phyloP scores from a whole-genome alignment of 2,113 vertebrate species.

The Chionomys nivalis region DNA sequence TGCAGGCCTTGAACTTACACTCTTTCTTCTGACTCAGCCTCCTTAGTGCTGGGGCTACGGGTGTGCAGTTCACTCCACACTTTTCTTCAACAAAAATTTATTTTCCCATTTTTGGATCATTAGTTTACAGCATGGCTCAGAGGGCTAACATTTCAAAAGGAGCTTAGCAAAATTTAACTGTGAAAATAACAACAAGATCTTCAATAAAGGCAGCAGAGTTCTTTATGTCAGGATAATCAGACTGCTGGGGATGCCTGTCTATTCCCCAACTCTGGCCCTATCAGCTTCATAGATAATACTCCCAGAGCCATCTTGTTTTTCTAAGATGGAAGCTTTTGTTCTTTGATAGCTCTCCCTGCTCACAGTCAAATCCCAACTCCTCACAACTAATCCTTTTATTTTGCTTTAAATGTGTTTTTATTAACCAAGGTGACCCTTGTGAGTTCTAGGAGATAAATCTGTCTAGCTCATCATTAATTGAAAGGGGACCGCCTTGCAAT shows the following conservation, averaged over 20 bases:
- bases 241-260: background rate
- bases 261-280: background rate
- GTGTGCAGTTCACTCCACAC: background rate
- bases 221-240: conserved; percentile 55
- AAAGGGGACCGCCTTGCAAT: conserved; percentile 22
- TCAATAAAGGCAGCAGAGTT: conserved; percentile 7
- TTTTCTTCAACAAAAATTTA: conserved; percentile 11
- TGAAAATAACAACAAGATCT: conserved; percentile 23
- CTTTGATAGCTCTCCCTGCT: conserved; percentile 57
- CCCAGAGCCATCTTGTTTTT: conserved; percentile 56
- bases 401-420: conserved; percentile 35
- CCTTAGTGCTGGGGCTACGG: background rate
- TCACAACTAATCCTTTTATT: conserved; percentile 38
- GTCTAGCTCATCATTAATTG: conserved; percentile 12
- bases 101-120: background rate
- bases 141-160: conserved; percentile 37
- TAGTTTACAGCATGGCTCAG: background rate
- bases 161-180: conserved; percentile 44
- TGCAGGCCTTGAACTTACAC: background rate
- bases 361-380: conserved; percentile 61
- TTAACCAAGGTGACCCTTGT: background rate
- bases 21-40: background rate
- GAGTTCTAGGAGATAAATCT: background rate
- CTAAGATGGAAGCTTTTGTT: conserved; percentile 48
- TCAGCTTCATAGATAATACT: conserved; percentile 45